These are phyloP conservation scores for Antheraea yamamai DNA, from an alignment of 2,888 invertebrate species.

Conservation along the genomic window DNA sequence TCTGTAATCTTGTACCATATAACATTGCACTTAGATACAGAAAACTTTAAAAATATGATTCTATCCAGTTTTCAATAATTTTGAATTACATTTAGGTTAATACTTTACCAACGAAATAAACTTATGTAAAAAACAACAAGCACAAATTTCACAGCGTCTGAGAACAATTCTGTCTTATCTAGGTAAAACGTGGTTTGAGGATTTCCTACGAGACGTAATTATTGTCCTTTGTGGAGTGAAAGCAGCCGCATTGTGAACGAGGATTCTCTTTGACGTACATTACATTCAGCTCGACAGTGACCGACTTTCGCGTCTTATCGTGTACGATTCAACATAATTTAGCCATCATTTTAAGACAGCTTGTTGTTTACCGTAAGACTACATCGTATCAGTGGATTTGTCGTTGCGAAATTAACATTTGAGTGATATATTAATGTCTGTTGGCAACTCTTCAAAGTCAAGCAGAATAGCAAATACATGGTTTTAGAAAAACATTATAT, in stretches of 20 bases:
- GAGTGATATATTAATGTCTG: not conserved
- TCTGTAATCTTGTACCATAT: no score
- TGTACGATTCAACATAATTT: not conserved
- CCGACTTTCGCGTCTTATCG: constrained; percentile 1
- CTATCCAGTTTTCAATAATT: no score
- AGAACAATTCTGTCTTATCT: not conserved
- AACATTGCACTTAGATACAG: no score
- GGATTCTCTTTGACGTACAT: not conserved
- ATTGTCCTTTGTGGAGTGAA: constrained; percentile 1
- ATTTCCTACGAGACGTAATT: constrained; percentile 4
- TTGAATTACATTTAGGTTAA: not conserved
- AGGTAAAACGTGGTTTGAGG: not conserved
- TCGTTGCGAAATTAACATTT: not conserved
- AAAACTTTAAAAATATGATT: no score
- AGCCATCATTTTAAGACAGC: not conserved
- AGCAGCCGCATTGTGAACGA: not conserved
- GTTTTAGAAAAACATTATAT: not conserved
- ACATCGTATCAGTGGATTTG: not conserved
- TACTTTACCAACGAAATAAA: not conserved
- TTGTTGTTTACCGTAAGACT: not conserved
- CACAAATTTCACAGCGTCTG: not conserved
- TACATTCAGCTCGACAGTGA: not conserved
- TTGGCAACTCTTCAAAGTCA: not conserved
- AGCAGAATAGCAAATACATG: not conserved
- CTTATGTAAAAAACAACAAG: not conserved